These are phyloP conservation scores for Luehdorfia chinensis DNA, from an alignment of 1,140 invertebrate species.

Conservation along the genomic window DNA sequence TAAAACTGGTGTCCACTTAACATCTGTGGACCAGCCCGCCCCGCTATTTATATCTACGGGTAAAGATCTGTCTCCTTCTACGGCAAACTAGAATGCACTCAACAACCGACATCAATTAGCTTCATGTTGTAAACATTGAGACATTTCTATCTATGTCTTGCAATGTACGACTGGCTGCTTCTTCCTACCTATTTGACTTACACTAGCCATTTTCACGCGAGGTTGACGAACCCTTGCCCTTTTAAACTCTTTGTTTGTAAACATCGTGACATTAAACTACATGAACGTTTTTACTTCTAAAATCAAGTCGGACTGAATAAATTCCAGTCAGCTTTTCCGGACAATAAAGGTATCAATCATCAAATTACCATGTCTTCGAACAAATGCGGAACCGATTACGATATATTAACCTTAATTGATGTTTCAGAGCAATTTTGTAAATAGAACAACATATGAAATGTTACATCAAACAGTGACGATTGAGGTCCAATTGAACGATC, in stretches of 20 bases:
- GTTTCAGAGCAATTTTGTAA: conserved; percentile 15
- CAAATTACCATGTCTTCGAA: conserved; percentile 2
- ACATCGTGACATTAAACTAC: conserved; percentile 35
- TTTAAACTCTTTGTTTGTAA: conserved; percentile 42
- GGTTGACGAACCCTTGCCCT: conserved; percentile 45
- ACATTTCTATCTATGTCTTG: conserved; percentile 47
- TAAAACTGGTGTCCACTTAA: conserved; percentile 70
- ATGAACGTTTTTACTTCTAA: conserved; percentile 28
- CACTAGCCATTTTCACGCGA: conserved; percentile 33
- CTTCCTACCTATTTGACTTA: conserved; percentile 33
- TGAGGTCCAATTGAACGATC: conserved; percentile 9
- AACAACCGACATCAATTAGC: conserved; percentile 47
- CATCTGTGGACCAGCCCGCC: conserved; percentile 47
- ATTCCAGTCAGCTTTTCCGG: conserved; percentile 3
- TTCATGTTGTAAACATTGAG: conserved; percentile 42
- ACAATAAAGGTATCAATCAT: conserved; percentile 11
- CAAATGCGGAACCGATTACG: conserved; percentile 14
- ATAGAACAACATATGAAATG: conserved; percentile 17
- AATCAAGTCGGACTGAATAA: conserved; percentile 18
- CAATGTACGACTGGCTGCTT: conserved; percentile 26
- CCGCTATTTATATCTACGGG: conserved; percentile 61
- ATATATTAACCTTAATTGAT: conserved; percentile 12
- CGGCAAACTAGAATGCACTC: conserved; percentile 56
- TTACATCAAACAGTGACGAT: conserved; percentile 13
- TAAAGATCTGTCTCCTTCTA: conserved; percentile 60